These are phyloP conservation scores for Ochotona curzoniae DNA, from an alignment of 2,113 vertebrate species.

Conservation along the genomic window DNA sequence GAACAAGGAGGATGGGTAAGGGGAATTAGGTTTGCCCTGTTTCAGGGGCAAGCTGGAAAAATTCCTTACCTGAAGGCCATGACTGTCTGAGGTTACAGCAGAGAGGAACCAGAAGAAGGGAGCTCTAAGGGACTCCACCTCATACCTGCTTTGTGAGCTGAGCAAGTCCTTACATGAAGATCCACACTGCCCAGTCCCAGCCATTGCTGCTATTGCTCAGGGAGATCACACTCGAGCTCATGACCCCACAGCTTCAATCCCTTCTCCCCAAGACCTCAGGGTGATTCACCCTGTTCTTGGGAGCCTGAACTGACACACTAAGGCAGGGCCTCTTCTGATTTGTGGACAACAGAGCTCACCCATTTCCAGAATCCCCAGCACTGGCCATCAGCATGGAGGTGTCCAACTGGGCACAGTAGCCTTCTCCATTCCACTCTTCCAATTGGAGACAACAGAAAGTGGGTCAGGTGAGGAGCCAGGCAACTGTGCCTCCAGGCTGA, in stretches of 20 bases:
- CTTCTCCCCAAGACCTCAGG: background rate
- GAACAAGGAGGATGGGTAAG: background rate
- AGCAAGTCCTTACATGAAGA: too few species aligned
- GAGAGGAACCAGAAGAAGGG: background rate
- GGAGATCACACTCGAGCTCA: background rate
- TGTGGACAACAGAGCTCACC: too few species aligned
- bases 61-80: background rate
- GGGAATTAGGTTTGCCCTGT: background rate
- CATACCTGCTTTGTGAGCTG: background rate
- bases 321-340: fast-evolving
- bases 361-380: background rate
- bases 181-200: background rate
- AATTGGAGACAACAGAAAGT: background rate
- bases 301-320: background rate
- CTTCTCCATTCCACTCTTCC: background rate
- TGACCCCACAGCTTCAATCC: background rate
- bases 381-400: background rate
- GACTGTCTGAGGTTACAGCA: background rate
- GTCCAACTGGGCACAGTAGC: background rate
- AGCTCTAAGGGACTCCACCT: background rate
- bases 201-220: background rate
- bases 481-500: background rate
- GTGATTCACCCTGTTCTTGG: background rate
- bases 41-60: background rate
- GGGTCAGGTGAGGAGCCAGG: too few species aligned